Conservation (phyloP, 2,888 invertebrate species). For the Cataglyphis albicans region DNA sequence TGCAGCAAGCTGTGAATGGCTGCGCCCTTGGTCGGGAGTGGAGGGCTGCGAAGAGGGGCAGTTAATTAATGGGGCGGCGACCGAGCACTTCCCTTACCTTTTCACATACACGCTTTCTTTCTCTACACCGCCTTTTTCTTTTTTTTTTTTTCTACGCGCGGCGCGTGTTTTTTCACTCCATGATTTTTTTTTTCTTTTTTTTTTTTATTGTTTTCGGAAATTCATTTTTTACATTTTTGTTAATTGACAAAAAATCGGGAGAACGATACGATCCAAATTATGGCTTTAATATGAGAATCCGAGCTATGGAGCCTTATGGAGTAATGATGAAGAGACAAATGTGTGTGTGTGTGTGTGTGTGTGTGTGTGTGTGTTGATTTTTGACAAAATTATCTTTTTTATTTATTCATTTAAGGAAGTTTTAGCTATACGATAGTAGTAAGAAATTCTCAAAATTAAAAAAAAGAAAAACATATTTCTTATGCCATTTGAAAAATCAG, state of each 20-base stretch:
- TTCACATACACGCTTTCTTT: conserved; percentile 60
- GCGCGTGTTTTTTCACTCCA: conserved; percentile 45
- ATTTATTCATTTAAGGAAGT: not conserved
- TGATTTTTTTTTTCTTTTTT: conserved; percentile 46
- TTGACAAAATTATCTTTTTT: not conserved
- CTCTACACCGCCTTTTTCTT: conserved; percentile 56
- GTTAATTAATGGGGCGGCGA: conserved; percentile 83
- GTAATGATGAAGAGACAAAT: not conserved
- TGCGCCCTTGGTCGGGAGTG: conserved; percentile 77
- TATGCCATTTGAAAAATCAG: no score
- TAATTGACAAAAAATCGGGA: not conserved
- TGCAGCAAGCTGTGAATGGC: conserved; percentile 79
- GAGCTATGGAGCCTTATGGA: not conserved
- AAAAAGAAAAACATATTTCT: no score
- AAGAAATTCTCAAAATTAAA: no score
- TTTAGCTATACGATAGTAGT: no score
- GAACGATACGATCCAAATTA: conserved; percentile 5
- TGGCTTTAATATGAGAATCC: not conserved
- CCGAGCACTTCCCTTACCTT: conserved; percentile 78
- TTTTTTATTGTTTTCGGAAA: conserved; percentile 47
- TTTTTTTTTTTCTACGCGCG: not conserved
- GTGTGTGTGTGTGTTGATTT: not conserved
- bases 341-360: not conserved
- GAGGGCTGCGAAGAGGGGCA: conserved; percentile 75
- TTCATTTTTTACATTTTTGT: not conserved